phyloP scores from a whole-genome alignment of 92 coral and sea anemone genomes.

The Umimayanthus chanpuru region DNA sequence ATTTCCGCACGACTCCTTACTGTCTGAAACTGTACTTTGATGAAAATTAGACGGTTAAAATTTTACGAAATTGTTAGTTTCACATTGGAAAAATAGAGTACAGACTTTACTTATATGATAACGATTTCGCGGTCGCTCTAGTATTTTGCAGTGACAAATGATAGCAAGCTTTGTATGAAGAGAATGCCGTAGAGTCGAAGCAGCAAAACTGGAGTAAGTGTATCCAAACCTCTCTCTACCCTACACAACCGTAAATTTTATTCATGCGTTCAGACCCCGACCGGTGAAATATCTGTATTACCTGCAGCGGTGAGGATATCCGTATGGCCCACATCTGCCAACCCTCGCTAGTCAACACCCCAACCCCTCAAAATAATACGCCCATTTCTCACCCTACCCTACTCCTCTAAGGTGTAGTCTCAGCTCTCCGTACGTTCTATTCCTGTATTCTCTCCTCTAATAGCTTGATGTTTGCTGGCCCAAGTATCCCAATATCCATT shows the following conservation, averaged over 20 bases:
- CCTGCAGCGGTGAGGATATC: too few species aligned
- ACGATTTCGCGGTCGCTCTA: background rate
- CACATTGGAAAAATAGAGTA: background rate
- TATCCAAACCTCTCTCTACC: too few species aligned
- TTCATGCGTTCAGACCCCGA: too few species aligned
- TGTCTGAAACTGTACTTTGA: background rate
- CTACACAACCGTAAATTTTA: too few species aligned
- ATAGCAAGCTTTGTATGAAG: background rate
- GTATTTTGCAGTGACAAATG: background rate
- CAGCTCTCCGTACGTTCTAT: slow-evolving; percentile 65
- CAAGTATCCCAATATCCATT: too few species aligned
- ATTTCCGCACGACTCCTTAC: background rate
- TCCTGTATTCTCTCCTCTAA: slow-evolving; percentile 76
- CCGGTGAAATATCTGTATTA: too few species aligned
- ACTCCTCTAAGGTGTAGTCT: too few species aligned
- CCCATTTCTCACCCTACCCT: slow-evolving; percentile 23
- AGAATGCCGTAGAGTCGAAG: background rate
- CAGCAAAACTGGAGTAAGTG: too few species aligned
- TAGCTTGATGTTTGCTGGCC: slow-evolving; percentile 77
- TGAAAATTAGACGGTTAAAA: background rate
- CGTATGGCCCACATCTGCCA: too few species aligned
- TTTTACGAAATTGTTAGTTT: background rate
- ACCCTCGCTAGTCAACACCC: too few species aligned
- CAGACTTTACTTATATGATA: background rate
- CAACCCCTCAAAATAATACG: slow-evolving; percentile 50